Evolutionary conservation across 2,888 invertebrate species (phyloP), one percentile per base, ranked within the genome.

Genomic region (Diplolepis rosae): DNA sequence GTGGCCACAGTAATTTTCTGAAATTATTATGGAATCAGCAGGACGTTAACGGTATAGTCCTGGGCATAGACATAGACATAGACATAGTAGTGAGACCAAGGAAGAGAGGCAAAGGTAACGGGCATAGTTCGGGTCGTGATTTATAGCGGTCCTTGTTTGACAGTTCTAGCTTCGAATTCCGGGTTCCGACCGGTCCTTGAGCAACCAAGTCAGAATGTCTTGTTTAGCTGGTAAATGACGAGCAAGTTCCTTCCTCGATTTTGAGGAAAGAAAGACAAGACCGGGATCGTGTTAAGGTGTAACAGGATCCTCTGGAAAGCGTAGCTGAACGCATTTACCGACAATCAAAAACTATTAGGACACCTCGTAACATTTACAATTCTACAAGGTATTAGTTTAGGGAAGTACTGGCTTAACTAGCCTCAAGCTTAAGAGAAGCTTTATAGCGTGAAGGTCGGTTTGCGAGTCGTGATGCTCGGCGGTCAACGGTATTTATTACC

Each of bases 11-110:
- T 68, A 48, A 74, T 74, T 73, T 71, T 51, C 69, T 69, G 61
- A 69, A 73, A 75, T 71, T 73, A 73, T 69, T 67, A 54, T 69
- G 52, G 70, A 72, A 75, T 69, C 68, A 73, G 73, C 73, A 56
- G 48, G 61, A 65, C 69, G 54, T 56, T 56, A 56, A 68, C 61
- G 69, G 27, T 45, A 15, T 50, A 32, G 45, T 45, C 45, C 15
- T 45, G 18, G 45, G 15, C 45, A 45, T 45, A 18, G 45, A 15
- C 42, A 18, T 45, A 45, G 18, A 7, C 18, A 45, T 18, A 45
- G n/a, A 54, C 30, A 35, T 32, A 35, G 35, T 56, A 11, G 32
- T 32, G 32, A 61, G 56, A 22, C 24, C 35, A 61, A 61, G 32
- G 56, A 56, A 22, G 35, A 39, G 73, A 68, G 66, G 67, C 54